Base-by-base conservation (phyloP, 2,888 invertebrate species). In the Orchestes rusci region DNA sequence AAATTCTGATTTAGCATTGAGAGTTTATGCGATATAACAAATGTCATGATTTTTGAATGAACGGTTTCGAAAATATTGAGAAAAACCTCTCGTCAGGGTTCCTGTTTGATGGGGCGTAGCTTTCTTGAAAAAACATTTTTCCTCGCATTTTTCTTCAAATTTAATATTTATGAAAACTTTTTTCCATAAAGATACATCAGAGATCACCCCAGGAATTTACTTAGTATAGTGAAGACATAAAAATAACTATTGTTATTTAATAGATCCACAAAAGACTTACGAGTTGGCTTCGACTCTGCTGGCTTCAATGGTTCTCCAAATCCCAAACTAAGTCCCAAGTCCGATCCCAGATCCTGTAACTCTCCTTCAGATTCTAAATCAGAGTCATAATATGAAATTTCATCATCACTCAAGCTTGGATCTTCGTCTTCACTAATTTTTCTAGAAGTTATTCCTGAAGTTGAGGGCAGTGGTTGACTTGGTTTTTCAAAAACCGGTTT, bases 361-460 rank as follows among this genome's bases (percentile, higher is more conserved):
- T 73, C 73, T 16, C 64, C 65, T 23, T 71, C 71, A 16, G 72
- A 72, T 48, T 67, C 67, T 18, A 63, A 62, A 41, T 67, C 67
- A 16, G 59, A 59, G 45, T 66, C 67, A 48, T 61, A 68, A 38
- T 67, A 66, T 3, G 64, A 61, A 39, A 72, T 63, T 46, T 66
- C 65, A 30, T 59, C 58, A 43, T 66, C 66, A 54, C 65, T 65
- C 37, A 57, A 45, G 44, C 37, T 54, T n/a, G 56, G 55, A 45
- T 60, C 58, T 46, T 46, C 39, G 34, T 16, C 16, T 27, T 46
- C 40, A 47, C 56, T 56, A 7, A 10, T 12, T 30, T 7, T 56
- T 30, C 53, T 49, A 7, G 17, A 7, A 36, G 12, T 17, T 20
- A 19, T 23, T 10, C 12, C 20, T 12, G 18, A 5, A n/a, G 20